phyloP scores from a whole-genome alignment of 92 coral and sea anemone species.

The Porites evermanni region DNA sequence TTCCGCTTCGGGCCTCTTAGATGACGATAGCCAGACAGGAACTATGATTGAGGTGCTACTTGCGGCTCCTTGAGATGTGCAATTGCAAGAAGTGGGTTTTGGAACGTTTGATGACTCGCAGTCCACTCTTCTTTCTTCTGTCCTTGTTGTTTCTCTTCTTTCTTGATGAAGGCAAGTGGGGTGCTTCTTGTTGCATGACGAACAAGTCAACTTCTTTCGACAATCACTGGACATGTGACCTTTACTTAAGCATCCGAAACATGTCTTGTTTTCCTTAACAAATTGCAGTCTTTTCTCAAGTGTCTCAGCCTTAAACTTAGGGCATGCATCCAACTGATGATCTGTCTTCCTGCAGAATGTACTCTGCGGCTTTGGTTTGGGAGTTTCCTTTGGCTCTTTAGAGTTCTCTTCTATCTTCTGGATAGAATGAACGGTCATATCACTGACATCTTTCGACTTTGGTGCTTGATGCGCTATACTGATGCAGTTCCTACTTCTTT shows the following conservation, averaged over 20 bases:
- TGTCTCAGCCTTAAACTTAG: constrained; percentile 21
- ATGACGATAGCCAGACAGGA: constrained; percentile 7
- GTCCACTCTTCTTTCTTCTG: too few relatives aligned
- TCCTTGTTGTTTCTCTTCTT: too few relatives aligned
- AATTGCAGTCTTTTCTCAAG: neutral
- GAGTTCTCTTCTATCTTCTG: constrained; percentile 2
- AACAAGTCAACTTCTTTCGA: too few relatives aligned
- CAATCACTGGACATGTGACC: too few relatives aligned
- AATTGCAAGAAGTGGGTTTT: too few relatives aligned
- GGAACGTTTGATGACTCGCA: too few relatives aligned
- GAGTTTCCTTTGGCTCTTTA: neutral
- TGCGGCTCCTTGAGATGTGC: too few relatives aligned
- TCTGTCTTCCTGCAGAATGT: constrained; percentile 16
- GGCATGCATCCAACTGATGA: constrained; percentile 17
- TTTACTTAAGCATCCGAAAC: too few relatives aligned
- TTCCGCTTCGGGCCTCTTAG: neutral
- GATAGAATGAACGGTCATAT: neutral
- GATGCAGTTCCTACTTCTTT: constrained; percentile 5
- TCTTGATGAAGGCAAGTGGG: too few relatives aligned
- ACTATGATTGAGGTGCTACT: neutral
- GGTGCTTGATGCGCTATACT: neutral
- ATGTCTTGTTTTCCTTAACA: too few relatives aligned
- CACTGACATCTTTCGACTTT: neutral
- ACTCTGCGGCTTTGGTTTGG: neutral
- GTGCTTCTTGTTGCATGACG: too few relatives aligned